phyloP scores from a whole-genome alignment of 2,113 vertebrate species.

The Corythornis cristatus region DNA sequence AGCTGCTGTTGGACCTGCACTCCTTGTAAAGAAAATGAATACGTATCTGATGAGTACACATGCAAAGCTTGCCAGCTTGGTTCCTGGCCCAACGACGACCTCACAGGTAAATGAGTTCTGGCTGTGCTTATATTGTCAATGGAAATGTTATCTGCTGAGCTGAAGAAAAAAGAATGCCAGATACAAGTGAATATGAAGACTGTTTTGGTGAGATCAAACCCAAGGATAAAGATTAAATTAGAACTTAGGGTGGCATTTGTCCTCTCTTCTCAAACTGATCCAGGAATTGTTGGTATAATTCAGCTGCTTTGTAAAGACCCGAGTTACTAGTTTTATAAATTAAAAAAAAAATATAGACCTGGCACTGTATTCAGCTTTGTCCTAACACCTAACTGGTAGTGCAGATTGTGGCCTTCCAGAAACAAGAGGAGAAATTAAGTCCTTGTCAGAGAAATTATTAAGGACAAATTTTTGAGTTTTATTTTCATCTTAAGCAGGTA shows the following conservation, averaged over 20 bases:
- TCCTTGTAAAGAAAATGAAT: slow-evolving; percentile 96
- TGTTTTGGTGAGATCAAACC: background rate
- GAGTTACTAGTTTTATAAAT: background rate
- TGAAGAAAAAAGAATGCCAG: background rate
- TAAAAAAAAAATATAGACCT: too few species aligned
- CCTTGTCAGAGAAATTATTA: background rate
- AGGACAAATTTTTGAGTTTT: background rate
- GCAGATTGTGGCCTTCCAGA: background rate
- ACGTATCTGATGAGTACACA: slow-evolving; percentile 95
- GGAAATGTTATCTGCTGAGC: background rate
- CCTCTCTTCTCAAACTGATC: background rate
- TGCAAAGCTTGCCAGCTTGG: slow-evolving; percentile 94
- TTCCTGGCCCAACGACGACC: slow-evolving; percentile 91
- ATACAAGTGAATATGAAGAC: background rate
- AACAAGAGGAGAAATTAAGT: background rate
- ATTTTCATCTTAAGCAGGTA: background rate
- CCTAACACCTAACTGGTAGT: background rate
- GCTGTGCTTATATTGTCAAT: background rate
- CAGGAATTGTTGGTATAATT: background rate
- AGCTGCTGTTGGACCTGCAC: slow-evolving; percentile 99
- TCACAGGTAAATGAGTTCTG: slow-evolving; percentile 83
- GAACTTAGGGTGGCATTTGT: background rate
- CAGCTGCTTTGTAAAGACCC: background rate
- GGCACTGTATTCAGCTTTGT: background rate
- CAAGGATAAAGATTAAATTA: background rate